A percentile compares a stretch with the other conserved stretches of the same genome.
Evolutionary conservation across 2,888 invertebrate species (phyloP).

Genomic region (Aphidoletes aphidimyza): DNA sequence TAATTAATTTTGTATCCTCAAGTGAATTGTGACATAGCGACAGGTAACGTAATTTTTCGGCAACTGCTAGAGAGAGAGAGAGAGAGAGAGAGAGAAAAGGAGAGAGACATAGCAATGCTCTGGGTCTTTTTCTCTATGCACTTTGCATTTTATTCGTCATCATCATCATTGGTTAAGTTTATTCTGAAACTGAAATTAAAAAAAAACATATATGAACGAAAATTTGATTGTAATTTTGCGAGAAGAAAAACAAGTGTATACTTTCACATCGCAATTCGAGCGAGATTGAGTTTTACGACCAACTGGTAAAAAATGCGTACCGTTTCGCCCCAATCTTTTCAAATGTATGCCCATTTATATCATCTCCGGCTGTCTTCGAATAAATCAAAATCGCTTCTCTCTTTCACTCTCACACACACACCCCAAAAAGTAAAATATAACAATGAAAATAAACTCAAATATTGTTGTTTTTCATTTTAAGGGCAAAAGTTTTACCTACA

Average conservation of each 20-base stretch:
- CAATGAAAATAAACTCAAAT: conserved; percentile 1
- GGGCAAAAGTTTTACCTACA: background rate
- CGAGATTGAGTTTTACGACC: no score
- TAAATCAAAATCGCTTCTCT: background rate
- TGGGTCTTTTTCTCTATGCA: no score
- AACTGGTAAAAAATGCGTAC: background rate
- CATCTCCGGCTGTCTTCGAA: background rate
- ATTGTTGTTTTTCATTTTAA: background rate
- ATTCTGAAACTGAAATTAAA: background rate
- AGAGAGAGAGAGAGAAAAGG: no score
- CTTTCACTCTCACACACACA: no score
- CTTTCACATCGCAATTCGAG: no score
- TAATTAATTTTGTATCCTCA: background rate
- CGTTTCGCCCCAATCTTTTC: background rate
- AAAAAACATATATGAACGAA: no score
- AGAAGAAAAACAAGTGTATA: background rate
- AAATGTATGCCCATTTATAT: background rate
- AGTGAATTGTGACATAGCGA: background rate
- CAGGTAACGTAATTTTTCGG: background rate
- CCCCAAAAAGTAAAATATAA: background rate
- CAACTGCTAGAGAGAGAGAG: no score
- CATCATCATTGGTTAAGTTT: no score
- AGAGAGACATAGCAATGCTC: no score
- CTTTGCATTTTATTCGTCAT: no score
- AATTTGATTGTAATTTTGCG: background rate